These are phyloP conservation scores for Drosophila birchii DNA, from an alignment of 2,888 invertebrate genomes.

Conservation along the genomic window DNA sequence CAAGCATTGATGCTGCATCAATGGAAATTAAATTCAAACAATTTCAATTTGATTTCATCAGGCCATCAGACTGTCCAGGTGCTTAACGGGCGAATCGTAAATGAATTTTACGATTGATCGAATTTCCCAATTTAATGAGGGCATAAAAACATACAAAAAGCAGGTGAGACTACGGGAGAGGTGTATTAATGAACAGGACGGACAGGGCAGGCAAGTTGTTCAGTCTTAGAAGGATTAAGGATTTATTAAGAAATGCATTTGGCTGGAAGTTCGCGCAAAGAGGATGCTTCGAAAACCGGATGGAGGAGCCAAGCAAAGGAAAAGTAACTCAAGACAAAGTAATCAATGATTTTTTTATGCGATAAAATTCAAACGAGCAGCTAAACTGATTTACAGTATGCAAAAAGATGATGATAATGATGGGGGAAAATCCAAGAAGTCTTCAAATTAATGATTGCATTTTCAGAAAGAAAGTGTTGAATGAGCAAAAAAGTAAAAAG, in stretches of 20 bases:
- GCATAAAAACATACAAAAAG: conserved; percentile 19
- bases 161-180: not conserved
- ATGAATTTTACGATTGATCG: conserved; percentile 62
- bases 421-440: not conserved
- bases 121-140: conserved; percentile 54
- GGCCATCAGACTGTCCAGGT: conserved; percentile 11
- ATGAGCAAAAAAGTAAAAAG: conserved; percentile 2
- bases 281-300: conserved; percentile 16
- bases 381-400: conserved; percentile 43
- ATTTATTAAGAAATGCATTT: conserved; percentile 58
- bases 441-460: conserved; percentile 37
- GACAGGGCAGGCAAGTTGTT: conserved; percentile 14
- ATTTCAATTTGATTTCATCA: conserved; percentile 49
- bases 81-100: conserved; percentile 44
- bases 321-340: conserved; percentile 56
- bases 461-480: conserved; percentile 3
- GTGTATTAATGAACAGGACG: conserved; percentile 21
- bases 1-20: not conserved
- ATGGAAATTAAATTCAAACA: conserved; percentile 45
- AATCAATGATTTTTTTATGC: conserved; percentile 55
- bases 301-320: conserved; percentile 51
- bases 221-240: conserved; percentile 43
- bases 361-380: conserved; percentile 32
- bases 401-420: conserved; percentile 16
- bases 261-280: not conserved